Conservation (phyloP, 2,797 vertebrate genomes). For the Aselliscus stoliczkanus region DNA sequence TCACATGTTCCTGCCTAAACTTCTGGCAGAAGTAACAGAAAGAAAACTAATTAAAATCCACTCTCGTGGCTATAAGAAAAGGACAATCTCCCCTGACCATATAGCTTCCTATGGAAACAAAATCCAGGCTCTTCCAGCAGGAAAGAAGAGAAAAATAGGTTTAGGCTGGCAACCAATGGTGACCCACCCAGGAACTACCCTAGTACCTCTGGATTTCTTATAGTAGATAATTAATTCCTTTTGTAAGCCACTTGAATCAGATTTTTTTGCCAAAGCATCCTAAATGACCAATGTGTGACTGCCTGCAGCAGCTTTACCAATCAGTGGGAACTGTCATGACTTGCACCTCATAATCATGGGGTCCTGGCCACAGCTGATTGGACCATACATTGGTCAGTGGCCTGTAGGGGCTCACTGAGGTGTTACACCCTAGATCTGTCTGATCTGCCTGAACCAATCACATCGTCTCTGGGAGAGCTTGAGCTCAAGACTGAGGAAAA, state of each 20-base stretch:
- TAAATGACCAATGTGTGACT: background rate
- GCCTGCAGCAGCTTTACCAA: background rate
- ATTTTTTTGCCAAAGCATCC: background rate
- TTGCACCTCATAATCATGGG: background rate
- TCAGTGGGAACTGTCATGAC: background rate
- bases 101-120: background rate
- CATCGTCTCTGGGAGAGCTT: background rate
- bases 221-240: background rate
- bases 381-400: background rate
- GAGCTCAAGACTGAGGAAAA: background rate
- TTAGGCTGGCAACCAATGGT: background rate
- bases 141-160: background rate
- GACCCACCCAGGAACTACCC: background rate
- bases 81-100: background rate
- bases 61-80: background rate
- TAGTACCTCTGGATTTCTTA: background rate
- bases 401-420: background rate
- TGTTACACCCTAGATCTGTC: background rate
- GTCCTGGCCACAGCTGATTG: background rate
- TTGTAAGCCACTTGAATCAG: background rate
- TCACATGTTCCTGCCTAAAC: background rate
- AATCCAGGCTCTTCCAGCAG: background rate
- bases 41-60: constrained; percentile 26
- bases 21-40: constrained; percentile 19
- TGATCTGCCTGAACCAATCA: background rate